Conservation (phyloP, 2,797 vertebrate genomes). For the Carduelis carduelis region DNA sequence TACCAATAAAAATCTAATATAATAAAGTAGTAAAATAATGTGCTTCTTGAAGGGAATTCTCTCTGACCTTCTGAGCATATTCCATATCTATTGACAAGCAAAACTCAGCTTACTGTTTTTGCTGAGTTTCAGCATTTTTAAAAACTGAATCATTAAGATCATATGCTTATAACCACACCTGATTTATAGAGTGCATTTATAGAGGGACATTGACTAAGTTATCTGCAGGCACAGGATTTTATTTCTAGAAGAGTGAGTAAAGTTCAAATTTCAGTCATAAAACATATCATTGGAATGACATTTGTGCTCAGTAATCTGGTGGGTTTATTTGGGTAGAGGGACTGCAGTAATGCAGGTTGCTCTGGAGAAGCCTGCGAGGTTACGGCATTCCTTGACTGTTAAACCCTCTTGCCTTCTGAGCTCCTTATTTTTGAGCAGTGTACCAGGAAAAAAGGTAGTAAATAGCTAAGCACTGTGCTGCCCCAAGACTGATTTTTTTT, state of each 20-base stretch:
- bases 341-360: not conserved
- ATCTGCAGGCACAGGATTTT: not conserved
- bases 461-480: not conserved
- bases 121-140: not conserved
- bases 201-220: not conserved
- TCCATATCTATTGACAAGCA: not conserved
- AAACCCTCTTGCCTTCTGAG: not conserved
- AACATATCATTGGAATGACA: not conserved
- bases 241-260: not conserved
- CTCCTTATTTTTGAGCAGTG: not conserved
- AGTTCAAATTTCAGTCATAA: slow-evolving; percentile 41
- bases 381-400: not conserved
- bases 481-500: not conserved
- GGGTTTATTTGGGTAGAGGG: not conserved
- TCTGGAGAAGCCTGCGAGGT: not conserved
- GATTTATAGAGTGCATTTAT: not conserved
- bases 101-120: not conserved
- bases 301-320: not conserved
- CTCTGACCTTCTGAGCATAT: not conserved
- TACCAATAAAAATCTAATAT: not conserved
- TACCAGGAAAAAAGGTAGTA: not conserved
- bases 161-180: not conserved
- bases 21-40: not conserved
- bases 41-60: not conserved
- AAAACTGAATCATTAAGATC: not conserved